Base-by-base conservation (phyloP, 2,888 invertebrate genomes). In the Monochamus alternatus region DNA sequence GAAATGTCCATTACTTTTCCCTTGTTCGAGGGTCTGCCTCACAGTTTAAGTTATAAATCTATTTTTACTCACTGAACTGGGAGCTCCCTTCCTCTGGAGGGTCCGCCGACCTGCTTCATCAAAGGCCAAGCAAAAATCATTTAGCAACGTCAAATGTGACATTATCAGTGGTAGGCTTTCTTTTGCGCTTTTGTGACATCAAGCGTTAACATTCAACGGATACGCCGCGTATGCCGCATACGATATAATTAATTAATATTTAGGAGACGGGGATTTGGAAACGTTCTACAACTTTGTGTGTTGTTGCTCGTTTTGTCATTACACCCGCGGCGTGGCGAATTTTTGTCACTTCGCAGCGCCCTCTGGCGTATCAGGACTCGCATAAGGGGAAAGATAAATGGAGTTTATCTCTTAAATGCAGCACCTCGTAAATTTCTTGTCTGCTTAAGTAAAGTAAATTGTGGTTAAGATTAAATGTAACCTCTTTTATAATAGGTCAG, bases 321-420 rank as follows among this genome's bases (percentile, higher is more conserved):
- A 52, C 51, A 66, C 55, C 47, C 67, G 32, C 69, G 62, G 59
- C 58, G 64, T 64, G 71, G 66, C 22, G 64, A 63, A 75, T 75
- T 75, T 75, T 75, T 75, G 75, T 71, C 65, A 72, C 60, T 47
- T 71, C 72, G 60, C 14, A 30, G 47, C 47, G 60, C 69, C 67
- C 64, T 72, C 38, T 22, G 72, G 71, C 71, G 72, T 73, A 76
- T 73, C 68, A 60, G 31, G 67, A 47, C 67, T 72, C 78, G 79
- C 81, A 81, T 81, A 81, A 78, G 80, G 81, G 76, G 47, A 75
- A 76, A 81, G 80, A 82, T 81, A 80, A 80, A 80, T 82, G 75
- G 70, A 78, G 80, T 81, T 80, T 82, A 81, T 82, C 80, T 79
- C 70, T 75, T 65, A 73, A 75, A 80, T 78, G 80, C 82, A 82